Percentiles rank a stretch among this genome's conserved stretches.
Conservation (phyloP, 2,113 vertebrate species). For the Strigops habroptila region DNA sequence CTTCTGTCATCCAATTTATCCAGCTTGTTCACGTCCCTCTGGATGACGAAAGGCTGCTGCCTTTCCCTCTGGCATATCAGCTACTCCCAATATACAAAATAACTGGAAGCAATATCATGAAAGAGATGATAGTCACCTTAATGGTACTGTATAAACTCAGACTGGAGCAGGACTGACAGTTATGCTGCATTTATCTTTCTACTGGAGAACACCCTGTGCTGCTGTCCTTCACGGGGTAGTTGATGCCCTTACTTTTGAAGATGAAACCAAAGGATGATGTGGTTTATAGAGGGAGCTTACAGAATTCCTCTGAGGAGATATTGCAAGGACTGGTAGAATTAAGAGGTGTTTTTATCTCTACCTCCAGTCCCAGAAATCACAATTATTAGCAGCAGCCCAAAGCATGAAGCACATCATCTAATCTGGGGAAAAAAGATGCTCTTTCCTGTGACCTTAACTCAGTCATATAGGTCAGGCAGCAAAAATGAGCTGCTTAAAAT, state of each 20-base stretch:
- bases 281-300: not conserved
- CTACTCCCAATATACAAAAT: not conserved
- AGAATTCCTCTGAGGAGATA: conserved; percentile 21
- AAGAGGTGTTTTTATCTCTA: not conserved
- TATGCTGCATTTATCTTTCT: not conserved
- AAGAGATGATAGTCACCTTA: not conserved
- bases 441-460: conserved; percentile 21
- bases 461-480: conserved; percentile 4
- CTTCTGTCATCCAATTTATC: not conserved
- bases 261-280: not conserved
- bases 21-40: not conserved
- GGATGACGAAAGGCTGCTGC: not conserved
- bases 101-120: not conserved
- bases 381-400: conserved; percentile 14
- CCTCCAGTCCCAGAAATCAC: not conserved
- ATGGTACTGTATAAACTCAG: not conserved
- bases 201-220: not conserved
- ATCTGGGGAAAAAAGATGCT: not conserved
- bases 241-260: not conserved
- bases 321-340: not conserved
- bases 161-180: not conserved
- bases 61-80: not conserved
- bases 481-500: conserved; percentile 35
- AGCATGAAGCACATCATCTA: not conserved
- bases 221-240: not conserved